phyloP scores from a whole-genome alignment of 2,113 vertebrate genomes.

The Lepidothrix coronata region DNA sequence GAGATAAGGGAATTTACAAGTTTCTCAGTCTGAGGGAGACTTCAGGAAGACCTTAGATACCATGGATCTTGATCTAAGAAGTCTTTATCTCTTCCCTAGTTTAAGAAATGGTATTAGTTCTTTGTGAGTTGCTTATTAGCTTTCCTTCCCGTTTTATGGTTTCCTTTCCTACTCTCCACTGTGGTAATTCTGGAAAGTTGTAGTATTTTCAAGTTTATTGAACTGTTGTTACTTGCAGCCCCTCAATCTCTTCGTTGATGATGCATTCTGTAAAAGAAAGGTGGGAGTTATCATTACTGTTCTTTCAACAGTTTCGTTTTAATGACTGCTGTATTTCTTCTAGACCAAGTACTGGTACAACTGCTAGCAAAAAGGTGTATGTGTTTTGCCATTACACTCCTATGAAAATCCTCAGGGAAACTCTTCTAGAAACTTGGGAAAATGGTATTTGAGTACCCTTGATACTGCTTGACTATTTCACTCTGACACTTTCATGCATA shows the following conservation, averaged over 20 bases:
- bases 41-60: not conserved
- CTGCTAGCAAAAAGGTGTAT: not conserved
- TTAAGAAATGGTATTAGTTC: not conserved
- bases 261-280: not conserved
- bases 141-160: not conserved
- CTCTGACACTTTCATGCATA: not conserved
- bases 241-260: not conserved
- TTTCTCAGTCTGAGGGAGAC: not conserved
- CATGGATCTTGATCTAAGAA: not conserved
- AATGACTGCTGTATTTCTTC: not conserved
- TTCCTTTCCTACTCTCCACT: not conserved
- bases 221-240: not conserved
- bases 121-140: not conserved
- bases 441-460: not conserved
- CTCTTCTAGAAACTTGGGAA: not conserved
- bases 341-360: rapidly evolving
- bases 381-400: not conserved
- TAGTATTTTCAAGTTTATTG: not conserved
- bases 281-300: not conserved
- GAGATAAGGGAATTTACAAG: not conserved
- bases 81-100: not conserved
- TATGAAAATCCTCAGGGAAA: not conserved
- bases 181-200: not conserved
- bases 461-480: not conserved
- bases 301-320: not conserved